These are phyloP conservation scores for Polypterus bichir DNA, from an alignment of 2,113 vertebrate genomes.

Conservation along the genomic window DNA sequence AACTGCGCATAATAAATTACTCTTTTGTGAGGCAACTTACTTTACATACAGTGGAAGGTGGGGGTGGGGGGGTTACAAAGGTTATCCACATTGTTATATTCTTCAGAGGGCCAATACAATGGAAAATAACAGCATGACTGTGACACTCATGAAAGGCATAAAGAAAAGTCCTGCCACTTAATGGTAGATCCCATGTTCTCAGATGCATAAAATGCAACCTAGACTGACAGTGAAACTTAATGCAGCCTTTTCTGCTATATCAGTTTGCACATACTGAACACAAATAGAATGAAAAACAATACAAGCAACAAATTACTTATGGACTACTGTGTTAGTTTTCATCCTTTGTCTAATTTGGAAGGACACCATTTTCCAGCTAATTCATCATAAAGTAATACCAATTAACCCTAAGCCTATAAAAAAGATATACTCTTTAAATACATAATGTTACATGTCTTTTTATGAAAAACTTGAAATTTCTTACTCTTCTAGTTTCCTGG, in stretches of 20 bases:
- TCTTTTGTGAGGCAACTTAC: conserved; percentile 41
- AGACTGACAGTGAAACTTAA: conserved; percentile 44
- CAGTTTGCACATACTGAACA: conserved; percentile 41
- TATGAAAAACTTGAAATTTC: no score
- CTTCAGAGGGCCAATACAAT: conserved; percentile 45
- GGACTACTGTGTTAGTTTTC: no score
- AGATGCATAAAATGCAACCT: conserved; percentile 1
- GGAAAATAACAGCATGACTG: conserved; percentile 42
- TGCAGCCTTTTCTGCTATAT: conserved; percentile 40
- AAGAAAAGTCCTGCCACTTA: no score
- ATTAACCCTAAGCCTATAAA: no score
- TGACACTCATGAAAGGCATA: conserved; percentile 13
- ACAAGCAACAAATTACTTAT: no score
- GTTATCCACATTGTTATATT: conserved; percentile 65
- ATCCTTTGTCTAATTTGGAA: no score
- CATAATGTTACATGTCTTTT: no score
- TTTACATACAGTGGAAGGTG: conserved; percentile 67
- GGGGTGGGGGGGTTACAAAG: conserved; percentile 33
- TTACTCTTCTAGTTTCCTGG: no score
- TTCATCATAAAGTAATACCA: no score
- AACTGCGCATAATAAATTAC: conserved; percentile 27
- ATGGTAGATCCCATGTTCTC: no score
- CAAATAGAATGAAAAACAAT: conserved; percentile 37
- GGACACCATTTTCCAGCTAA: no score
- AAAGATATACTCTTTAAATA: no score